Evolutionary conservation across 2,797 vertebrate species (phyloP).

Genomic region (Melanogrammus aeglefinus): DNA sequence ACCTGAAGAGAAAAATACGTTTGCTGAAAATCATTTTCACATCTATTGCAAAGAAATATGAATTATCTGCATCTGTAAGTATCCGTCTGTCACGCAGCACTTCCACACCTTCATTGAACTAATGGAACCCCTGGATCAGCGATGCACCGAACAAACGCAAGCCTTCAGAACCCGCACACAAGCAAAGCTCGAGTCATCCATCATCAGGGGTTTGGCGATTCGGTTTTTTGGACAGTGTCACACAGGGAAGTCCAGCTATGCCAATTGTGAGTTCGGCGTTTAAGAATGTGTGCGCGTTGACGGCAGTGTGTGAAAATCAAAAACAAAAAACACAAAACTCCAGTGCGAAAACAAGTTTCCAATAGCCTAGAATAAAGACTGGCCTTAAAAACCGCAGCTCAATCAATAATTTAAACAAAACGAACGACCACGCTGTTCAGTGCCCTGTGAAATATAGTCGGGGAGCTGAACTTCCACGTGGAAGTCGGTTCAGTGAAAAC

Average conservation of each 20-base stretch:
- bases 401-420: background rate
- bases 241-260: background rate
- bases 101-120: background rate
- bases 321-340: background rate
- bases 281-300: background rate
- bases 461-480: too few species aligned
- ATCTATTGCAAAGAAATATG: background rate
- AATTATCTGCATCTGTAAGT: background rate
- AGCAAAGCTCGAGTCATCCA: too few species aligned
- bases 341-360: background rate
- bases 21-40: background rate
- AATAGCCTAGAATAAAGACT: background rate
- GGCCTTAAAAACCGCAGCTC: background rate
- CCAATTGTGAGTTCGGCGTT: background rate
- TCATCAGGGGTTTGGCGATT: background rate
- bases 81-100: background rate
- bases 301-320: background rate
- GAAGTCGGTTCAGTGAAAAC: too few species aligned
- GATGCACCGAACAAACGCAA: background rate
- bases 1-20: constrained; percentile 25
- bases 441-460: background rate
- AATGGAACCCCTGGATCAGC: background rate
- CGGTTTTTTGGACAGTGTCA: background rate
- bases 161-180: background rate
- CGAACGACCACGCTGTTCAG: background rate